Evolutionary conservation across 2,888 invertebrate genomes (phyloP), one percentile per base, ranked within the genome.

Genomic region (Hipparchia sbordonii): DNA sequence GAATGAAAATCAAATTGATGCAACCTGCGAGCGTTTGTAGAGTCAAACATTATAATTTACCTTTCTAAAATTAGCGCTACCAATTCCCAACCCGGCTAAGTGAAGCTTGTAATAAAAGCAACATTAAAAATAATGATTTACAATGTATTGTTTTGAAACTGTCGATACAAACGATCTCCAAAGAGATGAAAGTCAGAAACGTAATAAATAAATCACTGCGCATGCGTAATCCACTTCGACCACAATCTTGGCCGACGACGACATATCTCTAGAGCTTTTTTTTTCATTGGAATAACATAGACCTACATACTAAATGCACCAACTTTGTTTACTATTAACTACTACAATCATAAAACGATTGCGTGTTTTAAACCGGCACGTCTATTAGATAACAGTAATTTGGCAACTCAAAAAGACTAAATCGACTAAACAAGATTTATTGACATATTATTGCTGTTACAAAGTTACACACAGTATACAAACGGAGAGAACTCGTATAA

Each of bases 401-500:
- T 54, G 54, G n/a, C n/a, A 62, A 45, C 12, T 13, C 6, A 48
- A 48, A 10, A 48, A 45, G 60, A 39, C 60, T 63, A 52, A 66
- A 66, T 52, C 65, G 33, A 65, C 9, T 9, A 71, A 71, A 69
- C 39, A 66, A 69, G 69, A 65, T 69, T 62, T 46, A 62, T 8
- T 23, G n/a, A 62, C 9, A n/a, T 7, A 62, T 62, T 62, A 13
- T 48, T 62, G 3, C 52, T 6, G 6, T 46, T 46, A 61, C 45
- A 60, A 74, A 66, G 63, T 39, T 2, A n/a, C n/a, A n/a, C n/a
- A n/a, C n/a, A n/a, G n/a, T n/a, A 72, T 70, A 33, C 61, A 67
- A 62, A 48, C 48, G 13, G 48, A 62, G 48, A 76, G 57, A 71
- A 39, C 39, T 39, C 39, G 39, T 73, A 73, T 70, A 76, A 70